Percentiles rank a stretch among this genome's conserved stretches.
Conservation (phyloP, 2,113 vertebrate genomes). For the Motacilla alba region DNA sequence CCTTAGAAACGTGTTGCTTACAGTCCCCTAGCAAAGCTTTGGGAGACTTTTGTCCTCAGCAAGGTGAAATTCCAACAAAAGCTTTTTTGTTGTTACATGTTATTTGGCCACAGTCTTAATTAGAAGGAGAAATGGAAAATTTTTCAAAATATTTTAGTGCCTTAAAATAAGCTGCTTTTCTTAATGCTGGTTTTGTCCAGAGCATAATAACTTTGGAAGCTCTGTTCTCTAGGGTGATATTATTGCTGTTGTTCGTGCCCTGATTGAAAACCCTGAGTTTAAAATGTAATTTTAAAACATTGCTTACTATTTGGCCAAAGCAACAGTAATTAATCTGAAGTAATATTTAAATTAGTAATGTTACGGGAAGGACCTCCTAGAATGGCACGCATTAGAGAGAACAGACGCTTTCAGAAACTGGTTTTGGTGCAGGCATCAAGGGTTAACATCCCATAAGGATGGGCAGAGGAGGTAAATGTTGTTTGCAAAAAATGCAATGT, state of each 20-base stretch:
- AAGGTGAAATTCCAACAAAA: slow-evolving; percentile 9
- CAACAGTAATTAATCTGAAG: background rate
- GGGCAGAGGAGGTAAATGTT: background rate
- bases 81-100: background rate
- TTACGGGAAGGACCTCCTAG: background rate
- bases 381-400: background rate
- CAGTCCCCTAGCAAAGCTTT: background rate
- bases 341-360: background rate
- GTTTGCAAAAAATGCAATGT: background rate
- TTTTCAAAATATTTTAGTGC: slow-evolving; percentile 17
- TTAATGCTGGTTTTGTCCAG: slow-evolving; percentile 32
- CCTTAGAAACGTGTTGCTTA: background rate
- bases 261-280: background rate
- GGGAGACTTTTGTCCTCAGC: background rate
- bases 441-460: background rate
- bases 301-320: background rate
- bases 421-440: background rate
- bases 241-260: background rate
- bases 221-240: background rate
- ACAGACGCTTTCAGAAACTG: background rate
- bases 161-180: slow-evolving; percentile 57
- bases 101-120: slow-evolving; percentile 17
- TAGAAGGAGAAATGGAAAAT: background rate
- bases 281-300: background rate
- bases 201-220: background rate